Base-by-base conservation (phyloP, 1,140 invertebrate genomes). In the Drosophila baimaii region DNA sequence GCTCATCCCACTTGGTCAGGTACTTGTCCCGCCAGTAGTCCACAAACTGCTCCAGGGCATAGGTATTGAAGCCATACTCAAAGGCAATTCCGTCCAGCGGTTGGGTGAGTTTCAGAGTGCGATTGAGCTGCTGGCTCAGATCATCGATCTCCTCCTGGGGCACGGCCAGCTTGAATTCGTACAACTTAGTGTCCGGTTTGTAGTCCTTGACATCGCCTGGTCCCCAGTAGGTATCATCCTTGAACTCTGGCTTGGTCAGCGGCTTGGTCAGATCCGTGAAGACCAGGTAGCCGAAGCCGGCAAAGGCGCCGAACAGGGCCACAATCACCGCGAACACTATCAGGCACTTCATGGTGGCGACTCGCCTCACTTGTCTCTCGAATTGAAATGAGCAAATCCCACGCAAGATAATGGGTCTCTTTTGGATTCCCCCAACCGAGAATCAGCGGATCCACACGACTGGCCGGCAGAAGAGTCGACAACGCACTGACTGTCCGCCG, bases 61-160 rank as follows among this genome's bases (percentile, higher is more conserved):
- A 91, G 0, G 94, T 93, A 86, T 97, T 96, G 64, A 97, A 95
- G 3, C 97, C 97, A 91, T 97, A 97, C 63, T 95, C 91, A 75
- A 97, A 97, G 41, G 94, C 93, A 2, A 94, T 92, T 25, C 94
- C 95, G 84, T 96, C 94, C 55, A 97, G 79, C 0, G 96, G 94
- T 13, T 93, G 92, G 12, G 93, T 92, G 10, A 95, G 93, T 15
- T 92, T 85, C 27, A 93, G 81, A 17, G 94, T 92, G 47, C 93
- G 92, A 49, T 94, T 92, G 1, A 96, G 91, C 41, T 95, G 92
- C 13, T 92, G 72, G 71, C 94, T 93, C 5, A 96, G 91, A 79
- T 96, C 95, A 33, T 93, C 90, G 12, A 95, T 91, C 62, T 94
- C 83, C 13, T 57, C 59, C 37, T 80, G 13, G 0, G 79, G 79